These are phyloP conservation scores for Erebia ligea DNA, from an alignment of 2,888 invertebrate species.

Conservation along the genomic window DNA sequence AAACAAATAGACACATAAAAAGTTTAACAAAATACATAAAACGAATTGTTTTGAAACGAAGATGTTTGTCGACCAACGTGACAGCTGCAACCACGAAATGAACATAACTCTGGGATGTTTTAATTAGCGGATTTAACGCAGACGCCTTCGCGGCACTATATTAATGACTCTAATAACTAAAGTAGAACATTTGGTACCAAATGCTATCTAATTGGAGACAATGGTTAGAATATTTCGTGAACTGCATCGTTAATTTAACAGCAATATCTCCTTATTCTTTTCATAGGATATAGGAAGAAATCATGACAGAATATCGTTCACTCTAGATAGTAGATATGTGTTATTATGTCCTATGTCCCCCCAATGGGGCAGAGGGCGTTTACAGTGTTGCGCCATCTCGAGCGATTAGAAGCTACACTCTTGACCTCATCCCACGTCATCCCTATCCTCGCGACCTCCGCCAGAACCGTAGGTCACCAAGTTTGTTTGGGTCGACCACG, in stretches of 20 bases:
- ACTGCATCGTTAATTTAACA: slow-evolving; percentile 1
- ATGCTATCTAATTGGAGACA: slow-evolving; percentile 34
- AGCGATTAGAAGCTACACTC: no score
- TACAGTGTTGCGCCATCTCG: no score
- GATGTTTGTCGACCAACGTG: slow-evolving; percentile 45
- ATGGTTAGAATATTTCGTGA: slow-evolving; percentile 22
- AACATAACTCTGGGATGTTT: slow-evolving; percentile 58
- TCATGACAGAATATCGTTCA: no score
- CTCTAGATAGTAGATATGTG: no score
- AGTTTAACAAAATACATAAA: slow-evolving; percentile 10
- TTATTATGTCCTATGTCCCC: no score
- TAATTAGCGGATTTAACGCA: slow-evolving; percentile 55
- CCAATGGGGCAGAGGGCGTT: no score
- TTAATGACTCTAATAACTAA: slow-evolving; percentile 42
- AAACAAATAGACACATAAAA: background rate
- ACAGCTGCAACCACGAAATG: slow-evolving; percentile 58
- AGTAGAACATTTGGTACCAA: slow-evolving; percentile 38
- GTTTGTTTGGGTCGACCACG: no score
- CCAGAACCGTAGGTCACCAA: no score
- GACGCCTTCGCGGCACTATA: slow-evolving; percentile 44
- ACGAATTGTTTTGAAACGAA: slow-evolving; percentile 36
- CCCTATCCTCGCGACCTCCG: no score
- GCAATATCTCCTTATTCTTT: no score
- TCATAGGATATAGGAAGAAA: no score
- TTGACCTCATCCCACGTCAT: no score